A percentile compares a stretch with the other conserved stretches of the same genome.
phyloP scores from a whole-genome alignment of 2,113 vertebrate species.

The Crocuta crocuta region DNA sequence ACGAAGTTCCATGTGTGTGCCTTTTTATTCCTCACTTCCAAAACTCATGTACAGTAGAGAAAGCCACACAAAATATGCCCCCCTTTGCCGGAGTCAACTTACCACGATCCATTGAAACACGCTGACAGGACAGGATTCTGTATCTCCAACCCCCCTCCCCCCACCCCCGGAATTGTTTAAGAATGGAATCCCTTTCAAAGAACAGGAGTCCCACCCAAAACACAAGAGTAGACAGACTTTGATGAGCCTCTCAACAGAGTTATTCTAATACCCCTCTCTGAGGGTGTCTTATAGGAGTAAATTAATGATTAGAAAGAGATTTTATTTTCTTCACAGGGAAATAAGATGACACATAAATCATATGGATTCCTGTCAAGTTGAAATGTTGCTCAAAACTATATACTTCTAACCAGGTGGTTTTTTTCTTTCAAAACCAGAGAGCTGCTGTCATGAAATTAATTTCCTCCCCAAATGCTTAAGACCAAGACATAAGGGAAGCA shows the following conservation, averaged over 20 bases:
- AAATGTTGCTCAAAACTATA: constrained; percentile 62
- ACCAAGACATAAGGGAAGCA: constrained; percentile 65
- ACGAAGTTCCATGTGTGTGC: background rate
- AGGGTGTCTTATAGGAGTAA: background rate
- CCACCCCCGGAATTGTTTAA: background rate
- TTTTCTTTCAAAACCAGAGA: constrained; percentile 58
- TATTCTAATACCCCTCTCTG: constrained; percentile 5
- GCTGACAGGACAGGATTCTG: background rate
- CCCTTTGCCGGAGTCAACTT: background rate
- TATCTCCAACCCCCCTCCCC: no score
- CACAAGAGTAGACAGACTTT: background rate
- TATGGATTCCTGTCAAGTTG: constrained; percentile 42
- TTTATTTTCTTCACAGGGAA: constrained; percentile 39
- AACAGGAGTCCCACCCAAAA: background rate
- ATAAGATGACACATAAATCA: constrained; percentile 62
- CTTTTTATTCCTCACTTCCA: constrained; percentile 4
- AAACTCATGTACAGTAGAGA: background rate
- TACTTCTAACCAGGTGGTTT: constrained; percentile 34
- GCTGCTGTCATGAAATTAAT: constrained; percentile 68
- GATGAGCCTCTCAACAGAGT: background rate
- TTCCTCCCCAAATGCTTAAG: constrained; percentile 74
- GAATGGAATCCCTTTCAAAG: background rate
- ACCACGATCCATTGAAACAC: background rate
- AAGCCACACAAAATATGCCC: background rate
- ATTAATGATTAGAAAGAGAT: constrained; percentile 48